A percentile compares a stretch with the other conserved stretches of the same genome.
phyloP scores from a whole-genome alignment of 35 echinoderm and acorn worm species.

The Heliocidaris tuberculata region DNA sequence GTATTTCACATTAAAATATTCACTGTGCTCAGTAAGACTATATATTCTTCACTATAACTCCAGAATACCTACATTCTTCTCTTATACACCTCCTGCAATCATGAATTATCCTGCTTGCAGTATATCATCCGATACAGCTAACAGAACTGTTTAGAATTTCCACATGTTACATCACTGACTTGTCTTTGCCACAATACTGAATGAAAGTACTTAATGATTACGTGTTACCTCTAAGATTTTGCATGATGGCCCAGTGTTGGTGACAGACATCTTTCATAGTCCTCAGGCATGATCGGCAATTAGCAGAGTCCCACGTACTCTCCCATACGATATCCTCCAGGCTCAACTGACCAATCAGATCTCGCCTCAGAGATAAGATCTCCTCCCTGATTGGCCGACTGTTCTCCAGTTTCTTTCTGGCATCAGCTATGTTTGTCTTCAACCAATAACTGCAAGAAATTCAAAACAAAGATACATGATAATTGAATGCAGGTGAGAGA shows the following conservation, averaged over 20 bases:
- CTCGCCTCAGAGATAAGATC: conserved; percentile 40
- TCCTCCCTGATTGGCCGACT: conserved; percentile 66
- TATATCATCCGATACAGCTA: too few relatives aligned
- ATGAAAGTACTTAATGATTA: neutral
- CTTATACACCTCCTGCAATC: too few relatives aligned
- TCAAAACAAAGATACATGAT: neutral
- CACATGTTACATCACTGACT: too few relatives aligned
- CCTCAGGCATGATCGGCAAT: conserved; percentile 60
- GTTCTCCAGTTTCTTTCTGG: conserved; percentile 50
- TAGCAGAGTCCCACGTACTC: conserved; percentile 69
- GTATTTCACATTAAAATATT: too few relatives aligned
- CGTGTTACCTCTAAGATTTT: conserved; percentile 66
- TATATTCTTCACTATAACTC: too few relatives aligned
- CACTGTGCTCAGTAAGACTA: too few relatives aligned
- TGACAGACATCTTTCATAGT: conserved; percentile 50
- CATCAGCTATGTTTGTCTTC: conserved; percentile 65
- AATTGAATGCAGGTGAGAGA: neutral
- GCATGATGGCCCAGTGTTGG: conserved; percentile 42
- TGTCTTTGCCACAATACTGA: too few relatives aligned
- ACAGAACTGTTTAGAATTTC: too few relatives aligned
- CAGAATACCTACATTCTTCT: too few relatives aligned
- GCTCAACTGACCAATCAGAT: conserved; percentile 49
- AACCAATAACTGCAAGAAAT: conserved; percentile 58
- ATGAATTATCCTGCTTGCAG: too few relatives aligned
- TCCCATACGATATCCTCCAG: conserved; percentile 70